A percentile compares a stretch with the other conserved stretches of the same genome.
phyloP scores from a whole-genome alignment of 2,113 vertebrate genomes.

The Synodontis membranacea region DNA sequence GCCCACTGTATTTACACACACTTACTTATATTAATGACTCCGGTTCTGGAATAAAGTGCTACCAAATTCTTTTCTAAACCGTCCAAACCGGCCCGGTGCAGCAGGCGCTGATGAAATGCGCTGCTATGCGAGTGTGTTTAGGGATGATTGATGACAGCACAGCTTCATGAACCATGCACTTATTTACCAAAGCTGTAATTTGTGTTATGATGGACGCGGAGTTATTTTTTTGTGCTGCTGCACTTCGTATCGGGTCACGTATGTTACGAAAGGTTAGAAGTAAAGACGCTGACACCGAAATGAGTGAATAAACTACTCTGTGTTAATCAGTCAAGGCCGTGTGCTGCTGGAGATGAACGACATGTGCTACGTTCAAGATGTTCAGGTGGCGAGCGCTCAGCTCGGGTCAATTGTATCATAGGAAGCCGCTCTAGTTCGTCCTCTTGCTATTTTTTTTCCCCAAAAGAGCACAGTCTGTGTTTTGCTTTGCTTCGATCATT shows the following conservation, averaged over 20 bases:
- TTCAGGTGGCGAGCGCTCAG: background rate
- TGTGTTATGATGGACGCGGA: slow-evolving; percentile 34
- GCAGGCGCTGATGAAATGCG: slow-evolving; percentile 38
- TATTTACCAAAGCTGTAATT: slow-evolving; percentile 14
- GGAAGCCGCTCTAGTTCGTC: too few relatives aligned
- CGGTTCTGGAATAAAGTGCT: slow-evolving; percentile 26
- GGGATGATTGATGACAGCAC: slow-evolving; percentile 49
- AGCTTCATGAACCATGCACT: background rate
- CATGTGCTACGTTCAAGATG: background rate
- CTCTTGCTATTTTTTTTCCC: too few relatives aligned
- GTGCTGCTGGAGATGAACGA: background rate
- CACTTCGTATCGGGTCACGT: background rate
- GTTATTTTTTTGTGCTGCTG: slow-evolving; percentile 17
- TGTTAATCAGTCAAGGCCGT: background rate
- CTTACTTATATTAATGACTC: slow-evolving; percentile 12
- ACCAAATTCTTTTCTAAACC: slow-evolving; percentile 23
- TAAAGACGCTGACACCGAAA: background rate
- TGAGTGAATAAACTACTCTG: background rate
- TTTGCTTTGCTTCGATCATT: too few relatives aligned
- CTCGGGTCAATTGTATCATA: background rate
- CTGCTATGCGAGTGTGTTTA: slow-evolving; percentile 39
- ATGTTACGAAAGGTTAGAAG: background rate
- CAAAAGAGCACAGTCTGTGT: too few relatives aligned
- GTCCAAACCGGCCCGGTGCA: slow-evolving; percentile 12
- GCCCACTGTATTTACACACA: slow-evolving; percentile 34